Conservation (phyloP, 2,113 vertebrate species). For the Tragelaphus imberbis region DNA sequence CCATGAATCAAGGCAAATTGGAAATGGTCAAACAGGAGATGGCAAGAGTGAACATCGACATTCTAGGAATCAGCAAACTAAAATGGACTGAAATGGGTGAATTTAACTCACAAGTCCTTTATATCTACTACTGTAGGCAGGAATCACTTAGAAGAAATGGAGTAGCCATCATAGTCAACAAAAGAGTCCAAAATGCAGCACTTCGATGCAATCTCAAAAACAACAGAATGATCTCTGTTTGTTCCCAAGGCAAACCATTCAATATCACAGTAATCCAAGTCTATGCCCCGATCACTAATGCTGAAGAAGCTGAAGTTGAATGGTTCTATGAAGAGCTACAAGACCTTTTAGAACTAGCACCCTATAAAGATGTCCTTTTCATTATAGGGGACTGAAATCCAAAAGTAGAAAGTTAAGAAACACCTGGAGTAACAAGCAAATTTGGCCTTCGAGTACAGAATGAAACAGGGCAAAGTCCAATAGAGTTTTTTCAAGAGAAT, state of each 20-base stretch:
- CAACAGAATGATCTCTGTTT: fast-evolving
- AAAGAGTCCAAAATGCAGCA: neutral
- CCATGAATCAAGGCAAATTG: neutral
- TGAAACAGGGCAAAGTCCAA: neutral
- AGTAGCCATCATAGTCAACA: neutral
- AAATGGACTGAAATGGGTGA: neutral
- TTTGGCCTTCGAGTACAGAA: neutral
- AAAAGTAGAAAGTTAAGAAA: neutral
- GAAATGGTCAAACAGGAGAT: neutral
- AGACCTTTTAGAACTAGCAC: neutral
- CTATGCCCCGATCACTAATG: neutral
- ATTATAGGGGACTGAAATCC: neutral
- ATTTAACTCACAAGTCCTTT: neutral
- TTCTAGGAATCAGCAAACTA: neutral
- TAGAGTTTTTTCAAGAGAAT: neutral
- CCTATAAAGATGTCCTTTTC: neutral
- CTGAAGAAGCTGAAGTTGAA: neutral
- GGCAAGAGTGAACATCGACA: neutral
- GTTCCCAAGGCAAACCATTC: neutral
- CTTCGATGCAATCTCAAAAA: neutral
- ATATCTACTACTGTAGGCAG: neutral
- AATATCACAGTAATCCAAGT: neutral
- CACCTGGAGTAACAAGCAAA: neutral
- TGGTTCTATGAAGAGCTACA: neutral
- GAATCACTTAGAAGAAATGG: neutral